A percentile compares a stretch with the other conserved stretches of the same genome.
Evolutionary conservation across 2,888 invertebrate species (phyloP).

Genomic region (Zaprionus lineosus): DNA sequence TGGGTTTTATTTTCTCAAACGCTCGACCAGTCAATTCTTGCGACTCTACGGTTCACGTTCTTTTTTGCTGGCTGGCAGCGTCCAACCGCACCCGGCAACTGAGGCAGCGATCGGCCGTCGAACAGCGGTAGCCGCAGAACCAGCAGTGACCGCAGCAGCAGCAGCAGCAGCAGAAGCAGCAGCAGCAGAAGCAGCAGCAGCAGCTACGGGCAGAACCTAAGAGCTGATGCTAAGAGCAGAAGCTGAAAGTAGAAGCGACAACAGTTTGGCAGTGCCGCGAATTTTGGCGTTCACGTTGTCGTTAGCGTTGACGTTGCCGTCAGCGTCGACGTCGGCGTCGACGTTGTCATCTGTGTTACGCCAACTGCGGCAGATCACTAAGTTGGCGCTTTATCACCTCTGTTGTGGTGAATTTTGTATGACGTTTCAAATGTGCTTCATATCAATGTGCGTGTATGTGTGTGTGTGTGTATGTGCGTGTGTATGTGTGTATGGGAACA

Average conservation of each 20-base stretch:
- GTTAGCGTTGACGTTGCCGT: conserved; percentile 7
- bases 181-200: conserved; percentile 1
- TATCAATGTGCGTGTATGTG: neutral
- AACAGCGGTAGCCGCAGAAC: conserved; percentile 6
- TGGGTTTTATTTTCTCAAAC: neutral
- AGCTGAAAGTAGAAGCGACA: no score
- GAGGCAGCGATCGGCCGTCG: conserved; percentile 49
- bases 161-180: neutral
- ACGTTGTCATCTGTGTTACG: conserved; percentile 2
- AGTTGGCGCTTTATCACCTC: conserved; percentile 65
- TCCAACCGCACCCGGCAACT: conserved; percentile 72
- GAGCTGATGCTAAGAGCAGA: no score
- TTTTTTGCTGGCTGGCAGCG: conserved; percentile 59
- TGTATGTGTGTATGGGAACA: conserved; percentile 11
- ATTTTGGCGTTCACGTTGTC: neutral
- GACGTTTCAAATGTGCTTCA: conserved; percentile 37
- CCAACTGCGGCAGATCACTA: conserved; percentile 28
- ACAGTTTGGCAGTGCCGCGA: no score
- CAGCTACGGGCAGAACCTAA: no score
- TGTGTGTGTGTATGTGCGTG: neutral
- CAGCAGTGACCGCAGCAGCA: conserved; percentile 12
- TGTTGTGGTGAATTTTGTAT: conserved; percentile 61
- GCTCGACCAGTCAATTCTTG: conserved; percentile 2
- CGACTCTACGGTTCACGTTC: conserved; percentile 35
- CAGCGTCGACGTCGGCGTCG: neutral